Evolutionary conservation across 2,888 invertebrate species (phyloP).

Genomic region (Mantis religiosa): DNA sequence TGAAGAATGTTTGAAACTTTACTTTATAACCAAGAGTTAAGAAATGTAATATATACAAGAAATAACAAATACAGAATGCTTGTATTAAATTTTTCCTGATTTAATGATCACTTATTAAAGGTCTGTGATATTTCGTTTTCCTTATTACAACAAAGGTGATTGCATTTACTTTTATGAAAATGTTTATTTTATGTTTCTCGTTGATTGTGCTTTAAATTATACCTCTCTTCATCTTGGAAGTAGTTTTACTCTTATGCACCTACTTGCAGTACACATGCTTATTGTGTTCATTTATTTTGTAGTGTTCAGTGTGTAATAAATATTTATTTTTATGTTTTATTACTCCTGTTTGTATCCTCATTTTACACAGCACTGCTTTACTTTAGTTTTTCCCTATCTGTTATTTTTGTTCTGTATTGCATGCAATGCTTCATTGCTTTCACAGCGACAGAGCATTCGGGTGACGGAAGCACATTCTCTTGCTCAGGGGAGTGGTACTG

Average conservation of each 20-base stretch:
- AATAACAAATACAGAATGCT: no score
- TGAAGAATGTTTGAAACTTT: no score
- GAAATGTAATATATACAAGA: no score
- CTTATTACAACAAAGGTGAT: no score
- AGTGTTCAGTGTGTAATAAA: neutral
- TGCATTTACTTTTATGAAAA: no score
- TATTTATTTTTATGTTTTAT: neutral
- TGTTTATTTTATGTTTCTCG: no score
- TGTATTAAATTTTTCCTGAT: no score
- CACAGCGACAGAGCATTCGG: slow-evolving; percentile 60
- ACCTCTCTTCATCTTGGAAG: neutral
- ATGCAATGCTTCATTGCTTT: slow-evolving; percentile 22
- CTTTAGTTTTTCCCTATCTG: slow-evolving; percentile 15
- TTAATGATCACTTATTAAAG: no score
- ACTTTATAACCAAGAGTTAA: no score
- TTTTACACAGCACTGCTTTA: neutral
- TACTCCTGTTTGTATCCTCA: neutral
- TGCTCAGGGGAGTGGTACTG: slow-evolving; percentile 28
- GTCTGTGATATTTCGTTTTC: no score
- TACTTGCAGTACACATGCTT: neutral
- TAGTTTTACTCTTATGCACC: neutral
- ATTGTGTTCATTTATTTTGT: neutral
- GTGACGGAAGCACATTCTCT: slow-evolving; percentile 47
- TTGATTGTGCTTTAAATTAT: neutral
- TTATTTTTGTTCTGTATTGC: slow-evolving; percentile 18